A percentile compares a stretch with the other conserved stretches of the same genome.
Conservation (phyloP, 2,797 vertebrate species). For the Phrynocephalus forsythii region DNA sequence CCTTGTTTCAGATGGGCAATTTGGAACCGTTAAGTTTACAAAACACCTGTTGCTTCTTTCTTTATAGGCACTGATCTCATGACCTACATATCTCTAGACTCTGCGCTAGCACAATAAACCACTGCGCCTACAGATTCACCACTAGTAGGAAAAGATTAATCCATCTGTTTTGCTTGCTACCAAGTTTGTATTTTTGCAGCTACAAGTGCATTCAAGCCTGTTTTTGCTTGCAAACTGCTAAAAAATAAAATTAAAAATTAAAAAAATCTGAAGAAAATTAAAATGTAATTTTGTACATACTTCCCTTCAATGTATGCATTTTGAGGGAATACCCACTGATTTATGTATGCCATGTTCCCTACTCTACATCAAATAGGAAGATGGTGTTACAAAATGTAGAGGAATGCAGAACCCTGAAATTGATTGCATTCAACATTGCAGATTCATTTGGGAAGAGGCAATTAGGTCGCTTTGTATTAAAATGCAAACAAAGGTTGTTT, state of each 20-base stretch:
- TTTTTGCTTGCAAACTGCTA: neutral
- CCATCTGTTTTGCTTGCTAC: too few species aligned
- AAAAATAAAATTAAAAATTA: neutral
- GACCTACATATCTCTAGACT: too few species aligned
- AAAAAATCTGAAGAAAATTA: neutral
- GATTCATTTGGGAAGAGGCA: neutral
- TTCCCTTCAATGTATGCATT: neutral
- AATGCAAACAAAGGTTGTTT: neutral
- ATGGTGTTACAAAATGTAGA: neutral
- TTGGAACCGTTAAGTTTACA: too few species aligned
- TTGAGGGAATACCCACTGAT: neutral
- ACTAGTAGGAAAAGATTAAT: too few species aligned
- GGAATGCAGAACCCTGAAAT: neutral
- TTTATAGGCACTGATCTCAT: too few species aligned
- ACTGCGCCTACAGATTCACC: too few species aligned
- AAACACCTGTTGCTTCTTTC: too few species aligned
- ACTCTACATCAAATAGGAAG: neutral
- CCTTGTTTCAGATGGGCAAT: too few species aligned
- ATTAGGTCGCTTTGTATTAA: neutral
- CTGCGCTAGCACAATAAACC: too few species aligned
- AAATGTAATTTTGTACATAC: neutral
- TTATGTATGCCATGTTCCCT: neutral
- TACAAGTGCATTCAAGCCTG: neutral
- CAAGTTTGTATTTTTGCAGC: too few species aligned
- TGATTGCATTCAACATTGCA: neutral